These are phyloP conservation scores for Dynastes hyllus DNA, from an alignment of 2,888 invertebrate species.

Conservation along the genomic window DNA sequence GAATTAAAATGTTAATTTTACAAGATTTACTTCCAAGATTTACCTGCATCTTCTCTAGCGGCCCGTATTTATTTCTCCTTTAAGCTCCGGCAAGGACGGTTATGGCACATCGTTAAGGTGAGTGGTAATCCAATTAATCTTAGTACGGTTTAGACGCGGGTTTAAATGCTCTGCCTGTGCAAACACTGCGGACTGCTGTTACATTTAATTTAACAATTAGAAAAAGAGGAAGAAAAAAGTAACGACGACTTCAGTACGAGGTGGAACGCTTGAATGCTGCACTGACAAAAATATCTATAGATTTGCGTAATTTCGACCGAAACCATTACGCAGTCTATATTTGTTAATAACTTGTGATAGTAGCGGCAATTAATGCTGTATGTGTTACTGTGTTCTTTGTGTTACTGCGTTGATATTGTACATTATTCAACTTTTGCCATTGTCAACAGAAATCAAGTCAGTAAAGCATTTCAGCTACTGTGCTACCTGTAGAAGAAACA, in stretches of 20 bases:
- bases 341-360: no score
- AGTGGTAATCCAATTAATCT: slow-evolving; percentile 32
- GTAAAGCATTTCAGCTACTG: no score
- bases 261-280: background rate
- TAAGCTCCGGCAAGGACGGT: slow-evolving; percentile 22
- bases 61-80: slow-evolving; percentile 22
- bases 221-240: background rate
- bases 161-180: slow-evolving; percentile 16
- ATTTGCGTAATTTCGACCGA: no score
- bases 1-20: slow-evolving; percentile 44
- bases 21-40: slow-evolving; percentile 25
- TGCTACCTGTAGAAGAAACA: no score
- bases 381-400: no score
- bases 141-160: slow-evolving; percentile 4
- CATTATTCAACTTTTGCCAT: no score
- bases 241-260: no score
- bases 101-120: slow-evolving; percentile 36
- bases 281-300: background rate
- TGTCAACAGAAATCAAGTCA: no score
- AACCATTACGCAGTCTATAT: no score
- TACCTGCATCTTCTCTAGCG: background rate
- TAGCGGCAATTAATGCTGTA: no score
- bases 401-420: no score
- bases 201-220: slow-evolving; percentile 23
- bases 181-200: background rate